Evolutionary conservation across 2,797 vertebrate genomes (phyloP), one percentile per base, ranked within the genome.

Genomic region (Melanotaenia pygmaea): DNA sequence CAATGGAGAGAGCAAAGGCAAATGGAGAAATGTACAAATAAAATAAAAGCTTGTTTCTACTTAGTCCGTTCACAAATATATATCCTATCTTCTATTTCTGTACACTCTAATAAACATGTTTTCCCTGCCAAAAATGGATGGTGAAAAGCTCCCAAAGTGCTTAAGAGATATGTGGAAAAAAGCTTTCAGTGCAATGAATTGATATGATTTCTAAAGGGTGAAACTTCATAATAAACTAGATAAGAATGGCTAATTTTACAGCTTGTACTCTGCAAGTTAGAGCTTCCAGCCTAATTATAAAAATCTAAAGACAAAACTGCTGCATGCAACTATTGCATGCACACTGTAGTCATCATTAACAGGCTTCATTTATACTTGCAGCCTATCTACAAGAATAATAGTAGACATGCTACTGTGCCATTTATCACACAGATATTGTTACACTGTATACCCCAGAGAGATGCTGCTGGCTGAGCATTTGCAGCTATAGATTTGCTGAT

Each of bases 401-500:
- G 57, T 65, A 22, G 71, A 69, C 40, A 38, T 79, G 80, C 63
- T 53, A 73, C 84, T 30, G 10, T 34, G 7, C 24, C 70, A 71
- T 79, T 80, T 59, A 82, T 86, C 72, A 80, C 69, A 67, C 45
- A 81, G 72, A 77, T 88, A 86, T 69, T 75, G 74, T 86, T 89
- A 70, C 40, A 50, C 85, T 77, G 77, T 64, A 80, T 81, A 79
- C 78, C 40, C 65, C 20, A 78, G 72, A 76, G 77, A 82, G 64
- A 69, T 60, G 81, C 75, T 80, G 70, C 78, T 24, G 70, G 70
- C 79, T 45, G 69, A 80, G 68, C 72, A 22, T 74, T 78, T 63
- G 64, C 84, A 69, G 28, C 75, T 88, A 86, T 74, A 84, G 84
- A 91, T 88, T 50, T 89, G 88, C 89, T 89, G 89, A 89, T 81